Base-by-base conservation (phyloP, 2,888 invertebrate genomes). In the Seira ritae region DNA sequence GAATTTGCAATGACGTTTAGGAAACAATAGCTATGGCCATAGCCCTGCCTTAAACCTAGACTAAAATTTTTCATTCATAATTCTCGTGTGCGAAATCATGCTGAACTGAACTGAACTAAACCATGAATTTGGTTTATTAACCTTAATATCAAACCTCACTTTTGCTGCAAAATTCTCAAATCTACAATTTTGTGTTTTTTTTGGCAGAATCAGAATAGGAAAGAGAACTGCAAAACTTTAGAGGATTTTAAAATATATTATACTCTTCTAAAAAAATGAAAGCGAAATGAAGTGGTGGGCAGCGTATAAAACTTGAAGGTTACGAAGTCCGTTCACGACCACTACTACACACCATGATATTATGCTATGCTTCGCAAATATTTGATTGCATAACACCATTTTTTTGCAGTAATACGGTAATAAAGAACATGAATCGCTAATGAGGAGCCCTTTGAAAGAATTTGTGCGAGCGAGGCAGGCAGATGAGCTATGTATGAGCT, bases 221-320 rank as follows among this genome's bases (percentile, higher is more conserved):
- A 31, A 31, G n/a, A n/a, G n/a, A n/a, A n/a, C n/a, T n/a, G n/a
- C n/a, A n/a, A n/a, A n/a, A n/a, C n/a, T n/a, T n/a, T n/a, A n/a
- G n/a, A n/a, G n/a, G n/a, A n/a, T n/a, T n/a, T n/a, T n/a, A n/a
- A n/a, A n/a, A n/a, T n/a, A n/a, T n/a, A n/a, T n/a, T n/a, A n/a
- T n/a, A n/a, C n/a, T n/a, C n/a, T n/a, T n/a, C n/a, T n/a, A n/a
- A 17, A 55, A 55, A 55, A 55, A 55, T 55, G 55, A 55, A 55
- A 55, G 55, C 55, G 55, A 55, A 55, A 17, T 55, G 42, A 42
- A 12, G n/a, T n/a, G n/a, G n/a, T 42, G 55, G 55, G 55, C 17
- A 17, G 55, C 3, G 6, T 55, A 8, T 12, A 55, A 55, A 55
- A 55, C 17, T 8, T 55, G 55, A 55, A 55, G 55, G 55, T 55